Evolutionary conservation across 2,113 vertebrate species (phyloP).

Genomic region (Alexandromys fortis): DNA sequence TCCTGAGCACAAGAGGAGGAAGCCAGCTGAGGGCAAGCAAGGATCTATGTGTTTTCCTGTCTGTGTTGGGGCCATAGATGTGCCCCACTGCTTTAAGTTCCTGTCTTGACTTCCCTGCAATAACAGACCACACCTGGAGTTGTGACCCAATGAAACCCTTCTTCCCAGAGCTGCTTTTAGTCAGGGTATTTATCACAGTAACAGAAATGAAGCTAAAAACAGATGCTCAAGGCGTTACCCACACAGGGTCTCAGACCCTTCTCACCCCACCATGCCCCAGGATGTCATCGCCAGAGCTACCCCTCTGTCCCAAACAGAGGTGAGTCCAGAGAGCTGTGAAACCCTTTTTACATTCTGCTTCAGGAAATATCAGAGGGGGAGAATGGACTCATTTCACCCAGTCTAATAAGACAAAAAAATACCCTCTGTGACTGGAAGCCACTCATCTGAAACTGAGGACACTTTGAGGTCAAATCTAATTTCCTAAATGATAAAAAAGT

Average conservation of each 20-base stretch:
- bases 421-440: not conserved
- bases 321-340: not conserved
- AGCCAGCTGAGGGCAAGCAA: not conserved
- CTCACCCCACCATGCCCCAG: rapidly evolving
- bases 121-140: not conserved
- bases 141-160: not conserved
- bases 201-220: not conserved
- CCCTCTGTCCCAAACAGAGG: not conserved
- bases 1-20: not conserved
- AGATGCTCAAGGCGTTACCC: not conserved
- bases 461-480: not conserved
- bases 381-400: not conserved
- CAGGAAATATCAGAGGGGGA: not conserved
- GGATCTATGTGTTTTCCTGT: not conserved
- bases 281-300: rapidly evolving
- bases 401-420: not conserved
- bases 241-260: not conserved
- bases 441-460: too few relatives aligned
- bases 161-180: not conserved
- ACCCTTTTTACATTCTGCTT: not conserved
- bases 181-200: not conserved
- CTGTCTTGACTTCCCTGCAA: not conserved
- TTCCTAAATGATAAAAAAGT: conserved; percentile 59
- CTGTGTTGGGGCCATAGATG: not conserved
- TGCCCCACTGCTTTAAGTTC: not conserved